A percentile compares a stretch with the other conserved stretches of the same genome.
Conservation (phyloP, 2,797 vertebrate genomes). For the Columba guinea region DNA sequence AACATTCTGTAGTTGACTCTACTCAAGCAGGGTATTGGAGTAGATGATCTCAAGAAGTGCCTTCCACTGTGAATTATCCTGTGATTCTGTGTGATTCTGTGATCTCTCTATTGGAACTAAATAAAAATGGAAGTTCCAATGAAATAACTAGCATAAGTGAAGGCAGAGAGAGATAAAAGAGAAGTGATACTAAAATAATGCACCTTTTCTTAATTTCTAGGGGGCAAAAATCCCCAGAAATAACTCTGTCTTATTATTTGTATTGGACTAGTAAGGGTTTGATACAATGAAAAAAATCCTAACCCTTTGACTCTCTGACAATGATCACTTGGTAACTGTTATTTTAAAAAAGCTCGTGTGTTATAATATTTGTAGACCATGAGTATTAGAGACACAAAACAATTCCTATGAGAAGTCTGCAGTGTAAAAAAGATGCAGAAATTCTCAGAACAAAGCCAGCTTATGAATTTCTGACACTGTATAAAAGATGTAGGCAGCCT, state of each 20-base stretch:
- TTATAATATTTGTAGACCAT: neutral
- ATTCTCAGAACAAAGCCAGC: neutral
- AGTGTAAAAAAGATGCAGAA: neutral
- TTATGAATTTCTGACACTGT: neutral
- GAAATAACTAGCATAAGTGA: neutral
- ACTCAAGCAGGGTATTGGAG: neutral
- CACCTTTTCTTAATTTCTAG: neutral
- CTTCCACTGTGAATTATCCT: neutral
- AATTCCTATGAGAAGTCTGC: neutral
- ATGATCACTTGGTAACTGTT: neutral
- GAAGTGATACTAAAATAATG: neutral
- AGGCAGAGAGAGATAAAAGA: neutral
- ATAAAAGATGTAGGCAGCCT: neutral
- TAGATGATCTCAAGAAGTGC: neutral
- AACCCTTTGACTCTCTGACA: neutral
- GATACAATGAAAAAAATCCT: neutral
- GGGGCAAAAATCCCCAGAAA: accelerated
- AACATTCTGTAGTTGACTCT: neutral
- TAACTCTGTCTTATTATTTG: neutral
- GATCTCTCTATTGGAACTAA: neutral
- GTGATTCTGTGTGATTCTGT: neutral
- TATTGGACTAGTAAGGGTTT: neutral
- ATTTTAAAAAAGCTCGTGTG: neutral
- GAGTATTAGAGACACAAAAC: neutral
- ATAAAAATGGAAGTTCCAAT: neutral